phyloP scores from a whole-genome alignment of 2,797 vertebrate species.

The Cygnus olor region DNA sequence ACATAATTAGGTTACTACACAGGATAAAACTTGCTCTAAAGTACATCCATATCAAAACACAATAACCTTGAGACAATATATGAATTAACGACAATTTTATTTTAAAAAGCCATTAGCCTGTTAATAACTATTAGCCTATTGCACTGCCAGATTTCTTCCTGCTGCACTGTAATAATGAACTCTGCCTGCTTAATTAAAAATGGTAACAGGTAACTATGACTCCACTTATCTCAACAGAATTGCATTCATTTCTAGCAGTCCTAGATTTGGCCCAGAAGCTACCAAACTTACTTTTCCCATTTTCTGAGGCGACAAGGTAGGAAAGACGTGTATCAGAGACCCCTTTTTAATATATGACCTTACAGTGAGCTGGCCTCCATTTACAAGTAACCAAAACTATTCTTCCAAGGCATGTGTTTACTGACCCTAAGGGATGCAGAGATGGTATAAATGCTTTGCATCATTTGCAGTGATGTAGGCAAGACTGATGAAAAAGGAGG shows the following conservation, averaged over 20 bases:
- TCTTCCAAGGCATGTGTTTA: background rate
- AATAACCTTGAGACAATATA: background rate
- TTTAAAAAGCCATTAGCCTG: background rate
- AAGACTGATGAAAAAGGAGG: rapidly evolving
- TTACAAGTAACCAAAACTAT: background rate
- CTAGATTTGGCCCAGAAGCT: background rate
- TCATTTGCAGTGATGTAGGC: background rate
- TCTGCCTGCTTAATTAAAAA: constrained; percentile 1
- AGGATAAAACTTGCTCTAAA: background rate
- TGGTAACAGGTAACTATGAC: background rate
- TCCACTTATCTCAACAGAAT: background rate
- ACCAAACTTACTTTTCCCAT: background rate
- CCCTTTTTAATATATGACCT: background rate
- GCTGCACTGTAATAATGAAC: background rate
- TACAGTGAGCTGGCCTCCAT: background rate
- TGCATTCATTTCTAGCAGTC: background rate
- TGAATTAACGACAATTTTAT: background rate
- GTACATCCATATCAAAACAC: background rate
- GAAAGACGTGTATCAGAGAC: background rate
- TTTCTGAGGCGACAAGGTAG: background rate
- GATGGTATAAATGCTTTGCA: background rate
- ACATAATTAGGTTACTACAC: background rate
- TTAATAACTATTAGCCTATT: background rate
- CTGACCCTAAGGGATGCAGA: background rate
- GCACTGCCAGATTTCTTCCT: background rate